phyloP scores from a whole-genome alignment of 2,888 invertebrate genomes.

The Clanis bilineata region DNA sequence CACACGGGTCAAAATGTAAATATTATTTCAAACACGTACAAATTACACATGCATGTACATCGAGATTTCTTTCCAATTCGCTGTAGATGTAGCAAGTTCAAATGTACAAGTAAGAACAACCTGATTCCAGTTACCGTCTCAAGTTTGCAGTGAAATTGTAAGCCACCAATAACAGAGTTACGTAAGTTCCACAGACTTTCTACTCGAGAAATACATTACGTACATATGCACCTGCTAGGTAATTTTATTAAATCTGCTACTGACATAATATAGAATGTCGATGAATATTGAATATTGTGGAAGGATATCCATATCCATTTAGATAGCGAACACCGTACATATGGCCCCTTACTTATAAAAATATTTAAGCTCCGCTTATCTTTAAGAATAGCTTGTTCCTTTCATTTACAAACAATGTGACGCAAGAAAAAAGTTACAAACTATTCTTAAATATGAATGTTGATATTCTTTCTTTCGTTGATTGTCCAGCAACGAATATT shows the following conservation, averaged over 20 bases:
- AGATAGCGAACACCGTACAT: too few relatives aligned
- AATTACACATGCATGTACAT: not conserved
- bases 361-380: too few relatives aligned
- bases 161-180: conserved; percentile 46
- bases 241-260: conserved; percentile 5
- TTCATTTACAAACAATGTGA: too few relatives aligned
- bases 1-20: not conserved
- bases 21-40: too few relatives aligned
- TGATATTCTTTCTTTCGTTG: too few relatives aligned
- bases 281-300: too few relatives aligned
- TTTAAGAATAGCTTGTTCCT: too few relatives aligned
- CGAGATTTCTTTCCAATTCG: not conserved
- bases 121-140: conserved; percentile 42
- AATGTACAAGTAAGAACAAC: conserved; percentile 43
- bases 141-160: conserved; percentile 46
- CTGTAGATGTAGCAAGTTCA: conserved; percentile 24
- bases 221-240: not conserved
- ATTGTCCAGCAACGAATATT: too few relatives aligned
- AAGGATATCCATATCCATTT: too few relatives aligned
- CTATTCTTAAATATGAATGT: too few relatives aligned
- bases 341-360: too few relatives aligned
- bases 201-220: conserved; percentile 15
- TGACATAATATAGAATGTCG: not conserved
- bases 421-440: too few relatives aligned
- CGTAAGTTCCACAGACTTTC: conserved; percentile 25